Percentiles rank a stretch among this genome's conserved stretches.
Evolutionary conservation across 2,888 invertebrate species (phyloP).

Genomic region (Dermolepida albohirtum): DNA sequence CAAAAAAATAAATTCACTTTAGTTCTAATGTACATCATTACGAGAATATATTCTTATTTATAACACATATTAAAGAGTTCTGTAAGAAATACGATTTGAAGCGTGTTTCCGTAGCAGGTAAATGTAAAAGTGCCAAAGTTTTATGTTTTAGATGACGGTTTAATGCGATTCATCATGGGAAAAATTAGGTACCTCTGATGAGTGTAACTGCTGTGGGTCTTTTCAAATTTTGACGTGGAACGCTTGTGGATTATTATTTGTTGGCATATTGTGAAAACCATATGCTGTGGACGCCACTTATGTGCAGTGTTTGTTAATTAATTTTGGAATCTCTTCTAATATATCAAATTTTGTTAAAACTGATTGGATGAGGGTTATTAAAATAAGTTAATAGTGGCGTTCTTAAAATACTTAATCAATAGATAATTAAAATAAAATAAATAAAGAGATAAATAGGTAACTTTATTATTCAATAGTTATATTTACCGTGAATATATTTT

Average conservation of each 20-base stretch:
- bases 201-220: neutral
- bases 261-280: constrained; percentile 6
- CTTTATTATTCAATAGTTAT: too few relatives aligned
- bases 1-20: constrained; percentile 40
- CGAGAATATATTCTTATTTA: too few relatives aligned
- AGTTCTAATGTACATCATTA: constrained; percentile 2
- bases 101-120: constrained; percentile 1
- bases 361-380: too few relatives aligned
- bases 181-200: neutral
- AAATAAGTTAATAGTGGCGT: too few relatives aligned
- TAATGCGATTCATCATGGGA: constrained; percentile 10
- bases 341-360: too few relatives aligned
- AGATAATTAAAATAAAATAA: too few relatives aligned
- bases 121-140: neutral
- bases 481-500: too few relatives aligned
- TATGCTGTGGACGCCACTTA: neutral
- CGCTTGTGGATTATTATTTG: neutral
- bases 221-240: constrained; percentile 2
- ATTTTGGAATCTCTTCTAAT: too few relatives aligned
- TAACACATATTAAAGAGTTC: too few relatives aligned
- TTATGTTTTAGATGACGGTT: neutral
- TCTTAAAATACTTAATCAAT: neutral
- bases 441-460: too few relatives aligned
- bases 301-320: too few relatives aligned
- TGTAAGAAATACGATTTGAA: too few relatives aligned